Evolutionary conservation across 2,888 invertebrate species (phyloP).

Genomic region (Neoitamus cyanurus): DNA sequence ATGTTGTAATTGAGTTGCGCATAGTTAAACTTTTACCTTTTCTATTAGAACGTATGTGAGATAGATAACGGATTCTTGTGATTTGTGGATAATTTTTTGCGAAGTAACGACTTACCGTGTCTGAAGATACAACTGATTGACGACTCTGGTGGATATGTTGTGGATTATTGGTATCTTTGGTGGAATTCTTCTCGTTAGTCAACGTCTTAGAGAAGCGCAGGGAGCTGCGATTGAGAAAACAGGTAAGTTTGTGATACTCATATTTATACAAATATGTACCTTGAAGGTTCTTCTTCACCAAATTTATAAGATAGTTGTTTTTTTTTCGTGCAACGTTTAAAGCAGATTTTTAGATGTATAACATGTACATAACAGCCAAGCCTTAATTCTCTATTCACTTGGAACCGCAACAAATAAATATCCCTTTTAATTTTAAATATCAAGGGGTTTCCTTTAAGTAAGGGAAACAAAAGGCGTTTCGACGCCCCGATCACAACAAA

Average conservation of each 20-base stretch:
- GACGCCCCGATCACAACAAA: too few species aligned
- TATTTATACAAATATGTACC: too few species aligned
- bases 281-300: too few species aligned
- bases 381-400: too few species aligned
- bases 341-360: too few species aligned
- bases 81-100: slow-evolving; percentile 19
- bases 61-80: not conserved
- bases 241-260: not conserved
- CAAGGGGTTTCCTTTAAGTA: too few species aligned
- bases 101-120: not conserved
- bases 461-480: too few species aligned
- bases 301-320: too few species aligned
- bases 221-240: slow-evolving; percentile 8
- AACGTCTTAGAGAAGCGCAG: not conserved
- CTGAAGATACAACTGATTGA: not conserved
- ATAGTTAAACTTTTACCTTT: slow-evolving; percentile 17
- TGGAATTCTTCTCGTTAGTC: slow-evolving; percentile 19
- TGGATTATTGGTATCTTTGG: slow-evolving; percentile 23
- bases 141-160: not conserved
- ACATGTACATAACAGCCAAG: too few species aligned
- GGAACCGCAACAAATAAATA: too few species aligned
- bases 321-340: too few species aligned
- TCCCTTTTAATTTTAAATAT: too few species aligned
- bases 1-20: slow-evolving; percentile 6
- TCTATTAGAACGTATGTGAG: not conserved